Base-by-base conservation (phyloP, 2,888 invertebrate species). In the Plagodis dolabraria region DNA sequence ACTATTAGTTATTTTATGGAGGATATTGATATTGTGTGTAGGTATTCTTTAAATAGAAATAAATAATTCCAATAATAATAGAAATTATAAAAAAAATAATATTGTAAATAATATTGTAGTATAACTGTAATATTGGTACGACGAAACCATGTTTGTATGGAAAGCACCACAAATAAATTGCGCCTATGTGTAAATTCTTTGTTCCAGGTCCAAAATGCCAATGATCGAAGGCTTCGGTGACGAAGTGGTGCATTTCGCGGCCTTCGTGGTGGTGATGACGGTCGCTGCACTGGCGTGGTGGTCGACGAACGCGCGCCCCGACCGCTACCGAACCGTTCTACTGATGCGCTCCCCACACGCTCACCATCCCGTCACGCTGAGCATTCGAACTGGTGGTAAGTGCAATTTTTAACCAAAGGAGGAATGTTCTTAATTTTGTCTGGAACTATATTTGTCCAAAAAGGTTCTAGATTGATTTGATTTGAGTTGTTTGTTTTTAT, bases 141-240 rank as follows among this genome's bases (percentile, higher is more conserved):
- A 22, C 22, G 4, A 22, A 22, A 22, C 22, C 4, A 22, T 22
- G 22, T 22, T 22, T 22, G 22, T 22, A 22, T 22, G 22, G 22
- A 22, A 22, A 22, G 22, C 22, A 38, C 7, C 7, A 38, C 5
- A 38, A 38, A 38, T 38, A 38, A n/a, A 38, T 8, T 2, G 22
- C 22, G 2, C 7, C 5, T 5, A 8, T 8, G 9, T 8, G 5
- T 9, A 2, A 38, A 43, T 12, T 12, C 12, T 7, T 11, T 12
- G 63, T 69, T 64, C 50, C 43, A 65, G 71, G 65, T 56, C 52
- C 79, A 94, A 80, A 76, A 96, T 96, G 96, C 91, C 96, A 71
- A 87, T 97, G 76, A 96, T 97, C 72, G 96, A 97, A 82, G 97
- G 97, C 48, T 93, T 97, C 59, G 97, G 97, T 33, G 96, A 97